Conservation (phyloP, 2,113 vertebrate genomes). For the Crotophaga sulcirostris region DNA sequence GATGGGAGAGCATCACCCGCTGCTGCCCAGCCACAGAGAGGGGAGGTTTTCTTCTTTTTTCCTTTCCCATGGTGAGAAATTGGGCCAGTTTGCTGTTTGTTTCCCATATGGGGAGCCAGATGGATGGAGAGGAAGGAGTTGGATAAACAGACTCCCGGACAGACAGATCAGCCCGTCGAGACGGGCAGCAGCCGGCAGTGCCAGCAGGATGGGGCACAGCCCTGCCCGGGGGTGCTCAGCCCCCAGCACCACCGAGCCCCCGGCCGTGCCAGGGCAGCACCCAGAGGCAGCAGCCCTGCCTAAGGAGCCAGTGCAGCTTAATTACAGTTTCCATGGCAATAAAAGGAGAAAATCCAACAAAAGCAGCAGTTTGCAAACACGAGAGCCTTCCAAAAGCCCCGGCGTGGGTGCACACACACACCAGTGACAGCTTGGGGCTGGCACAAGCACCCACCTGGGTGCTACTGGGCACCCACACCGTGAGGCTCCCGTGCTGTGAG, state of each 20-base stretch:
- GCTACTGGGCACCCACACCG: not conserved
- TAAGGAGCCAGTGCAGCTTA: not conserved
- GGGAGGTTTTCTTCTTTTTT: not conserved
- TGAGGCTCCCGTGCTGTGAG: fast-evolving
- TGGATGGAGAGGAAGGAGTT: constrained; percentile 69
- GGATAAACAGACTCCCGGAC: constrained; percentile 48
- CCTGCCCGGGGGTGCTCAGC: not conserved
- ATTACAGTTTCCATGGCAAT: constrained; percentile 69
- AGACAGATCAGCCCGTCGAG: constrained; percentile 17
- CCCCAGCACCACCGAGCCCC: not conserved
- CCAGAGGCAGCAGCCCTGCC: fast-evolving
- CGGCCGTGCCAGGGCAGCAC: not conserved
- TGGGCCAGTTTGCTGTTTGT: constrained; percentile 52
- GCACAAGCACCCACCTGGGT: not conserved
- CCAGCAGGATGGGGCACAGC: not conserved
- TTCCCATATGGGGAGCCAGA: constrained; percentile 75
- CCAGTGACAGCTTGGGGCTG: not conserved
- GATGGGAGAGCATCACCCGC: fast-evolving
- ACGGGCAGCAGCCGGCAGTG: not conserved
- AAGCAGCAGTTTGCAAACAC: constrained; percentile 49
- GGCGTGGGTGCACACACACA: fast-evolving
- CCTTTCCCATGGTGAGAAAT: not conserved
- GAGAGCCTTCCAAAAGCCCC: not conserved
- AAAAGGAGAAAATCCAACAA: not conserved
- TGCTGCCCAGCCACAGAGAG: too few species aligned